These are phyloP conservation scores for Astyanax mexicanus DNA, from an alignment of 2,797 vertebrate genomes.

Conservation along the genomic window DNA sequence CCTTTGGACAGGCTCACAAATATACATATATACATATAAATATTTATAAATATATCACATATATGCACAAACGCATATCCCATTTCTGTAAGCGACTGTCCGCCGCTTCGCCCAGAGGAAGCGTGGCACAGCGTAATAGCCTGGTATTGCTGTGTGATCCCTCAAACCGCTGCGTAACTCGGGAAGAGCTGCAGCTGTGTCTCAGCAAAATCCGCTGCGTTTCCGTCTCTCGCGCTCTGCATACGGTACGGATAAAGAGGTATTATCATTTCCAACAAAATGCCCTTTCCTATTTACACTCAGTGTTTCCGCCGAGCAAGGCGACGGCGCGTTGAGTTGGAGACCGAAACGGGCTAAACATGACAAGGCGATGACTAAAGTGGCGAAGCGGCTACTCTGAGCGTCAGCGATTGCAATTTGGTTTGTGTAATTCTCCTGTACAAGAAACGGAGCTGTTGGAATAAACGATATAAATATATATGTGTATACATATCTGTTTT, in stretches of 20 bases:
- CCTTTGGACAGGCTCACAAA: no score
- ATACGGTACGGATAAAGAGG: no score
- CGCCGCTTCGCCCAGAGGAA: not conserved
- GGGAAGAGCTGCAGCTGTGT: not conserved
- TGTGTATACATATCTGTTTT: no score
- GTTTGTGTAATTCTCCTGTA: not conserved
- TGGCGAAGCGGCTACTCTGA: no score
- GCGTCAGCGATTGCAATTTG: no score
- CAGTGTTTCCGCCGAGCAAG: not conserved
- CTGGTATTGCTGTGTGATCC: not conserved
- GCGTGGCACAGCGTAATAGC: no score
- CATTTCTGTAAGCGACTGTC: not conserved
- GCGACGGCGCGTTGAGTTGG: not conserved
- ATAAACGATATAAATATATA: not conserved
- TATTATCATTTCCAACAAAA: not conserved
- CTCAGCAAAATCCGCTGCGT: not conserved
- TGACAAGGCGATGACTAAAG: conserved; percentile 1
- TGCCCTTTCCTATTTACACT: not conserved
- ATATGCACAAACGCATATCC: not conserved
- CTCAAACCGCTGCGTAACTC: not conserved
- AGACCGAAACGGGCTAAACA: not conserved
- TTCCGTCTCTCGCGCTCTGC: not conserved
- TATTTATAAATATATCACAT: no score
- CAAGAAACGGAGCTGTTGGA: not conserved
- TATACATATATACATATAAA: no score